Percentiles rank a stretch among this genome's conserved stretches.
Evolutionary conservation across 2,888 invertebrate genomes (phyloP).

Genomic region (Caenorhabditis virilis): DNA sequence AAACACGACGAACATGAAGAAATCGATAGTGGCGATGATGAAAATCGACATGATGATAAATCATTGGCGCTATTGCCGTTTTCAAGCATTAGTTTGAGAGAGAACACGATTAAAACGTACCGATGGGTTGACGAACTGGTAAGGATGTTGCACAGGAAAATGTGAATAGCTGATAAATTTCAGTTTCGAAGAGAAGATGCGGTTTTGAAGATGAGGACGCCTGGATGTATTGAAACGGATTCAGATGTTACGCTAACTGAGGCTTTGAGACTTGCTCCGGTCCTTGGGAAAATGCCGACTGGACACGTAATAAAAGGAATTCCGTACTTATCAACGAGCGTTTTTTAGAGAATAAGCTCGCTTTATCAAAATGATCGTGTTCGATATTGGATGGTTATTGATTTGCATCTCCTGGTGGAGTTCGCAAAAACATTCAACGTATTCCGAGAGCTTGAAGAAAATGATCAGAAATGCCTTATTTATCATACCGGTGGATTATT

Average conservation of each 20-base stretch:
- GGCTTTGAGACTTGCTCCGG: conserved; percentile 1
- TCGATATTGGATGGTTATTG: conserved; percentile 53
- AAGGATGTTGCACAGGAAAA: background rate
- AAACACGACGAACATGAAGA: conserved; percentile 11
- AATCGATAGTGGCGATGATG: conserved; percentile 15
- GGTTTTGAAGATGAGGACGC: conserved; percentile 8
- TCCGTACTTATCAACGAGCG: no score
- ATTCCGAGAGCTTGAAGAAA: conserved; percentile 32
- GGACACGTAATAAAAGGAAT: no score
- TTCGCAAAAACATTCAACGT: conserved; percentile 51
- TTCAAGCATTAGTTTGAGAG: no score
- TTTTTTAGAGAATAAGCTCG: conserved; percentile 21
- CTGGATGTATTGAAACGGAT: conserved; percentile 20
- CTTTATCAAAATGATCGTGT: conserved; percentile 34
- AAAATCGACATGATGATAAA: no score
- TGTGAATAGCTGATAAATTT: conserved; percentile 3
- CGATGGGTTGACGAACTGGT: conserved; percentile 36
- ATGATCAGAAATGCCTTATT: conserved; percentile 41
- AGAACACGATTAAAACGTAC: conserved; percentile 26
- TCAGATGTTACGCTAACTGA: conserved; percentile 22
- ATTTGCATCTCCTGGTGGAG: conserved; percentile 45
- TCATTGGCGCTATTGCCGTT: conserved; percentile 5
- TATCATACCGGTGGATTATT: conserved; percentile 45
- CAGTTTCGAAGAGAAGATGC: conserved; percentile 36
- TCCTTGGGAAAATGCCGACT: background rate